Percentiles rank a stretch among this genome's conserved stretches.
phyloP scores from a whole-genome alignment of 1,140 invertebrate genomes.

The Diprion similis region DNA sequence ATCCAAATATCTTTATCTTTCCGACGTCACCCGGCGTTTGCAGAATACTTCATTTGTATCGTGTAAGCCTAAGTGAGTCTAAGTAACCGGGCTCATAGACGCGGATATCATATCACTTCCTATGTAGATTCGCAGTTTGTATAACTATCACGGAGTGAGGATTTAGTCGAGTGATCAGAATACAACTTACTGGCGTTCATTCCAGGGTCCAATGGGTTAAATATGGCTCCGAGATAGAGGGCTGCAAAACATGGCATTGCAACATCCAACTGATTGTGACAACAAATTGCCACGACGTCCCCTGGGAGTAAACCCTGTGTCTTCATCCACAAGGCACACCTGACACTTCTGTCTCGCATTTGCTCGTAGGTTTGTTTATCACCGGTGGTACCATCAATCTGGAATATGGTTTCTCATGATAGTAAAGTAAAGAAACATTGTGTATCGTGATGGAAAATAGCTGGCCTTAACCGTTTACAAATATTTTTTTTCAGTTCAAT shows the following conservation, averaged over 20 bases:
- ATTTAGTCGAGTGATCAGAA: slow-evolving; percentile 2
- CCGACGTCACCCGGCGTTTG: too few relatives aligned
- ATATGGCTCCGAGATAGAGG: slow-evolving; percentile 50
- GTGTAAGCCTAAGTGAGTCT: too few relatives aligned
- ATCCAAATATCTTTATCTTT: too few relatives aligned
- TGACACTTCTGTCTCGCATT: slow-evolving; percentile 49
- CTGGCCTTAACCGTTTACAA: background rate
- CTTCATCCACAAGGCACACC: slow-evolving; percentile 55
- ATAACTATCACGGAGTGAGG: too few relatives aligned
- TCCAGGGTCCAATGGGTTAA: slow-evolving; percentile 32
- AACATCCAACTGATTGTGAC: slow-evolving; percentile 56
- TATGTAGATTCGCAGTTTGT: too few relatives aligned
- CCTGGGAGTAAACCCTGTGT: slow-evolving; percentile 47
- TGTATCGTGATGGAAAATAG: background rate
- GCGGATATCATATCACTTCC: too few relatives aligned
- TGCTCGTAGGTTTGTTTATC: slow-evolving; percentile 52
- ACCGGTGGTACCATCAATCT: slow-evolving; percentile 61
- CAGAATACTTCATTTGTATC: too few relatives aligned
- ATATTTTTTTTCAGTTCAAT: background rate
- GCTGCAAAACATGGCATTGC: slow-evolving; percentile 57
- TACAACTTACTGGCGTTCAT: slow-evolving; percentile 33
- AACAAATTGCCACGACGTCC: slow-evolving; percentile 56
- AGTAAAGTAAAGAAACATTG: background rate
- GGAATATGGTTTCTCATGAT: background rate
- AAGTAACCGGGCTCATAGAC: too few relatives aligned